A percentile compares a stretch with the other conserved stretches of the same genome.
Conservation (phyloP, 2,888 invertebrate species). For the Drosophila paracracens region DNA sequence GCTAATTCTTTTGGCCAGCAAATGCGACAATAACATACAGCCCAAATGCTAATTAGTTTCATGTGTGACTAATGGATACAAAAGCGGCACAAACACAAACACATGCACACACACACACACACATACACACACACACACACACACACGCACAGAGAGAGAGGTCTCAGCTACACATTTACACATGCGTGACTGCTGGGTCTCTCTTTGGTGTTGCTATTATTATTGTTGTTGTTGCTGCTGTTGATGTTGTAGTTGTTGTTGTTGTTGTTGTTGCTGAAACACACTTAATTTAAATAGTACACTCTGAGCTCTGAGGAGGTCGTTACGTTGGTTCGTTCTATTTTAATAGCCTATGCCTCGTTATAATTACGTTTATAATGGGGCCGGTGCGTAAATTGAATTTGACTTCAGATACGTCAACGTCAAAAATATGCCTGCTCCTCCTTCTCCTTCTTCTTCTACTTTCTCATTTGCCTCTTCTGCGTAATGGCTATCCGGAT, state of each 20-base stretch:
- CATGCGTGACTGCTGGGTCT: constrained; percentile 58
- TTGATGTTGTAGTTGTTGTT: constrained; percentile 16
- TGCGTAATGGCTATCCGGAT: constrained; percentile 37
- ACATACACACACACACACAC: constrained; percentile 3
- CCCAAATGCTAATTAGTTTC: constrained; percentile 82
- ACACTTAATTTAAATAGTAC: constrained; percentile 81
- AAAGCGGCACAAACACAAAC: constrained; percentile 67
- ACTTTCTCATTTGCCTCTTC: background rate
- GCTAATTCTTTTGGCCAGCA: constrained; percentile 79
- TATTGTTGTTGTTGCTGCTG: constrained; percentile 22
- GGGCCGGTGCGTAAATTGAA: constrained; percentile 68
- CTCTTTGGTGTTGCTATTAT: constrained; percentile 32
- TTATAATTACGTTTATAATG: constrained; percentile 72
- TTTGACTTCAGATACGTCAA: constrained; percentile 57
- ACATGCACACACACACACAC: constrained; percentile 26
- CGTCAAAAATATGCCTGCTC: constrained; percentile 35
- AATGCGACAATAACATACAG: constrained; percentile 82
- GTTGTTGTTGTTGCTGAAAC: constrained; percentile 38
- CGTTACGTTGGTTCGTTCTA: constrained; percentile 48
- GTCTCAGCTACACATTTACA: constrained; percentile 49
- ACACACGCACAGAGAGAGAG: background rate
- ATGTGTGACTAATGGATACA: constrained; percentile 81
- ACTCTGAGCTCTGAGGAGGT: constrained; percentile 71
- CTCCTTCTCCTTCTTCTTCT: constrained; percentile 8
- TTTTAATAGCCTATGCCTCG: constrained; percentile 66